Evolutionary conservation across 2,797 vertebrate species (phyloP).

Genomic region (Gadopsis marmoratus): DNA sequence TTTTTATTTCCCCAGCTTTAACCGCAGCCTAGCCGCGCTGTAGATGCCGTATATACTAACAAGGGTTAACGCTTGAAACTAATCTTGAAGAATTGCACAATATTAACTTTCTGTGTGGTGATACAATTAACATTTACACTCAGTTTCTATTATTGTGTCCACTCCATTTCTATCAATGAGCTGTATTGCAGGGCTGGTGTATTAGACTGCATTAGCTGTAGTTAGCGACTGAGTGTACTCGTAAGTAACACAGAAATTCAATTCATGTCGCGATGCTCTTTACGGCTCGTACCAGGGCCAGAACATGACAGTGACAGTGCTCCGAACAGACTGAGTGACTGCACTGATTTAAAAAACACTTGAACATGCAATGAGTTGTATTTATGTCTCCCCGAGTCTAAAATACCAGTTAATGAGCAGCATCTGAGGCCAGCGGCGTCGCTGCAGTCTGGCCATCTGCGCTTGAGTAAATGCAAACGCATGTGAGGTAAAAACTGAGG

Average conservation of each 20-base stretch:
- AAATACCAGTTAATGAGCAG: conserved; percentile 2
- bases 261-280: no score
- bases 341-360: conserved; percentile 15
- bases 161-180: not conserved
- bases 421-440: not conserved
- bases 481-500: conserved; percentile 20
- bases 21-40: not conserved
- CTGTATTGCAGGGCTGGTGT: not conserved
- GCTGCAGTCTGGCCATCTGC: conserved; percentile 10
- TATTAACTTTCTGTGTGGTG: no score
- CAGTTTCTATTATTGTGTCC: not conserved
- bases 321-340: conserved; percentile 3
- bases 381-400: conserved; percentile 13
- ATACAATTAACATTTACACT: not conserved
- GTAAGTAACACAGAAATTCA: not conserved
- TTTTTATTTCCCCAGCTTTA: not conserved
- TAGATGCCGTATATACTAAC: not conserved
- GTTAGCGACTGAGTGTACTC: no score
- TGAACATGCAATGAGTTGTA: conserved; percentile 1
- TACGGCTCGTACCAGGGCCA: not conserved
- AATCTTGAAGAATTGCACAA: no score
- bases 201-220: not conserved
- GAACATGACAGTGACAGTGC: not conserved
- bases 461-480: conserved; percentile 3
- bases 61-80: not conserved